Evolutionary conservation across 1,140 invertebrate species (phyloP).

Genomic region (Galleria mellonella): DNA sequence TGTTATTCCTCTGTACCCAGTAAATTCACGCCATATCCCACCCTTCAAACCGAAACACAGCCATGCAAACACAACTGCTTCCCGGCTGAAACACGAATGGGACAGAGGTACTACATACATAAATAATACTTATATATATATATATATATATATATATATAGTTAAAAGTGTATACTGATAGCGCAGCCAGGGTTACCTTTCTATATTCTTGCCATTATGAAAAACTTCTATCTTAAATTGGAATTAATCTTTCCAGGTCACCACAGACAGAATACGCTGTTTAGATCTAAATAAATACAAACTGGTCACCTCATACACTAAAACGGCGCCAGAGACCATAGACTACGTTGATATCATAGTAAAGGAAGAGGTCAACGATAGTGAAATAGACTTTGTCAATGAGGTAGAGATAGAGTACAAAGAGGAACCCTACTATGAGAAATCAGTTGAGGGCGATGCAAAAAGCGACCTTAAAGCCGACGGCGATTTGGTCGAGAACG

Average conservation of each 20-base stretch:
- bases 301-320: neutral
- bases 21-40: no score
- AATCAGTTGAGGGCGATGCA: neutral
- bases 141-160: no score
- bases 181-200: no score
- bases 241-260: slow-evolving; percentile 31
- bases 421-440: neutral
- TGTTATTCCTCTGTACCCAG: no score
- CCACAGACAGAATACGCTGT: slow-evolving; percentile 8
- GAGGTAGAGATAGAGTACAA: slow-evolving; percentile 4
- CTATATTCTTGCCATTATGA: no score
- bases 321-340: neutral
- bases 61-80: no score
- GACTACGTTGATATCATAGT: neutral
- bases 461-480: no score
- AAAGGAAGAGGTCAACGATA: neutral
- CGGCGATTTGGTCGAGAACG: slow-evolving; percentile 13
- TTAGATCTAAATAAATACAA: slow-evolving; percentile 12
- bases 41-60: no score
- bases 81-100: no score
- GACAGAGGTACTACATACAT: no score
- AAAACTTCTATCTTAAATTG: slow-evolving; percentile 20
- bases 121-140: no score
- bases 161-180: no score
- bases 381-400: neutral